Base-by-base conservation (phyloP, 2,888 invertebrate species). In the Cephalotes varians region DNA sequence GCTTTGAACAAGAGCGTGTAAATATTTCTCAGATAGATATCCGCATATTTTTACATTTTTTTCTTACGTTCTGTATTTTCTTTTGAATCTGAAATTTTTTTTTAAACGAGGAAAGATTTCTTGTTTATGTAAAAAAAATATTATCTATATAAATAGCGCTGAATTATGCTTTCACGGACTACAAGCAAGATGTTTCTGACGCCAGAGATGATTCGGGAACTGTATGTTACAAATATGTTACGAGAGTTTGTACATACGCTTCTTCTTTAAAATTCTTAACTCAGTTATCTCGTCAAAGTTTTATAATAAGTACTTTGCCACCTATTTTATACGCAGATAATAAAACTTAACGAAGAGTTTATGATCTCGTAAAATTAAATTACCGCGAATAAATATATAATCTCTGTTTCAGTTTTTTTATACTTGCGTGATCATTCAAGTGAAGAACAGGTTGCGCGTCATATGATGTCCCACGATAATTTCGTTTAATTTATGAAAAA, bases 301-400 rank as follows among this genome's bases (percentile, higher is more conserved):
- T 84, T 82, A 84, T 81, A 82, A 74, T 83, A 79, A 47, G 47
- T 54, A 81, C 69, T 85, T 87, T 79, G 83, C 73, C 85, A 80
- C 58, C 58, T 60, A 67, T 72, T 64, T 73, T 76, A 56, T 71
- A 58, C 65, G 34, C 18, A 60, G 69, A 81, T 62, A 71, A 84
- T 89, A 86, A 84, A 86, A 87, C 83, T 73, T 73, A 83, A 83
- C 89, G 65, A 44, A 25, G 73, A 85, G 85, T 87, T 89, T 89
- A 89, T 81, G 64, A 83, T 71, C 76, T 73, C 85, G 79, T 87
- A 89, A 89, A 85, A 81, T 86, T 87, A 80, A 83, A 85, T 79
- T 73, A 74, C 62, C 69, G 44, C 64, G 79, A 65, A 83, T 87
- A 81, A 87, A 84, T 64, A n/a, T n/a, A n/a, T n/a, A 87, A 88